Base-by-base conservation (phyloP, 35 echinoderm and acorn worm species). In the Lytechinus variegatus region DNA sequence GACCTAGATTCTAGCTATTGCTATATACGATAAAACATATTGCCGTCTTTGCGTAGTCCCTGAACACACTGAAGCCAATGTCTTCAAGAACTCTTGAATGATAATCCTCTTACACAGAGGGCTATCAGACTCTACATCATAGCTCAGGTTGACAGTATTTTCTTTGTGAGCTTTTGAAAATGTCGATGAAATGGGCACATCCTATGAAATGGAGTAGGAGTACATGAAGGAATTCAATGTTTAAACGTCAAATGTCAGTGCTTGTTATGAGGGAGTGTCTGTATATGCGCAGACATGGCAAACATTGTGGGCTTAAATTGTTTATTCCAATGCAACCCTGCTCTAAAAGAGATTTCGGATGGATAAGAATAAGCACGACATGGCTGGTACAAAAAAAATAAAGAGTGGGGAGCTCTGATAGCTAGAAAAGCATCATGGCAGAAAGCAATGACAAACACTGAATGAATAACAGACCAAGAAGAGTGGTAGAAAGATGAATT, bases 221-320 rank as follows among this genome's bases (percentile, higher is more conserved):
- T 79, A n/a, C 66, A 79, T 79, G 66, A 79, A 79, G 66, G 66
- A 79, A 79, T 79, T 79, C 66, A 79, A 79, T 79, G 66, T 79
- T 79, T 79, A 79, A 79, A 79, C 66, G 21, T 79, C 66, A 79
- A n/a, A 79, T 79, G 66, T 79, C 66, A 79, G 16, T 79, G 66
- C 66, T 79, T 79, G 66, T 79, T 79, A 79, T 19, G 21, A 79
- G 66, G 66, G 66, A 79, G 66, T 79, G 66, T 79, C 66, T 79
- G 66, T 79, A 16, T 79, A 16, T 79, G 66, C 7, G 66, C 66
- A 79, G 66, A 79, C 66, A 79, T 6, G 66, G 66, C 21, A 79
- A 79, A 79, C 66, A 79, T 79, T 79, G 66, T 8, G 21, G n/a
- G 66, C 16, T 79, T 79, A 79, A 19, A 79, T 24, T 79, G 66